Evolutionary conservation across 2,797 vertebrate species (phyloP).

Genomic region (Macropodus opercularis): DNA sequence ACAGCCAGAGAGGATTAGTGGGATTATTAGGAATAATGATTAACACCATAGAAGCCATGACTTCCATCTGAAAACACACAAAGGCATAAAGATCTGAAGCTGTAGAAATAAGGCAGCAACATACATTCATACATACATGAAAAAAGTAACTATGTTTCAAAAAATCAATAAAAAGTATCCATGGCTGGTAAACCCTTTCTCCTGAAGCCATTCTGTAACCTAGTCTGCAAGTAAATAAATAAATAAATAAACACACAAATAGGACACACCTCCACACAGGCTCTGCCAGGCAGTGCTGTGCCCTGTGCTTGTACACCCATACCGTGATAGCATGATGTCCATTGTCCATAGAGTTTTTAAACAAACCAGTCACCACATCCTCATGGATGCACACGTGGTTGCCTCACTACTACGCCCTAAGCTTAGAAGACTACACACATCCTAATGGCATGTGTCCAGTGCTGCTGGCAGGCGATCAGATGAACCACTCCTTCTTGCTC

Average conservation of each 20-base stretch:
- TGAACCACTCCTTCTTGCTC: constrained; percentile 99
- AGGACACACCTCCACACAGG: constrained; percentile 32
- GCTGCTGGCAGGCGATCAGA: constrained; percentile 75
- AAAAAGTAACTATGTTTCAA: too few relatives aligned
- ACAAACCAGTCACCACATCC: constrained; percentile 61
- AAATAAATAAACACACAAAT: constrained; percentile 10
- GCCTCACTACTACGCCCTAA: constrained; percentile 39
- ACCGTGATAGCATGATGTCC: constrained; percentile 19
- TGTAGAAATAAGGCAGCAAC: constrained; percentile 8
- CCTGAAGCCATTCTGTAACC: too few relatives aligned
- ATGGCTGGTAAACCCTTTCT: too few relatives aligned
- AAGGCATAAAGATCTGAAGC: constrained; percentile 2
- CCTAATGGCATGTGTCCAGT: constrained; percentile 41
- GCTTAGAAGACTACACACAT: constrained; percentile 52
- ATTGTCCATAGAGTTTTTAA: constrained; percentile 29
- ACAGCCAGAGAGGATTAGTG: constrained; percentile 2
- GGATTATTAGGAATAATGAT: constrained; percentile 5
- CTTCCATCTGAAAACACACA: constrained; percentile 6
- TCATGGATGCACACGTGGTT: constrained; percentile 38
- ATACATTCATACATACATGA: constrained; percentile 6
- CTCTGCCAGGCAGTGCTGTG: constrained; percentile 42
- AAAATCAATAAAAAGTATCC: neutral
- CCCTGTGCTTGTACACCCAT: constrained; percentile 35
- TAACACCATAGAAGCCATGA: constrained; percentile 1
- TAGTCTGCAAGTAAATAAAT: constrained; percentile 41